phyloP scores from a whole-genome alignment of 1,140 invertebrate genomes.

The Potamilus streckersoni region DNA sequence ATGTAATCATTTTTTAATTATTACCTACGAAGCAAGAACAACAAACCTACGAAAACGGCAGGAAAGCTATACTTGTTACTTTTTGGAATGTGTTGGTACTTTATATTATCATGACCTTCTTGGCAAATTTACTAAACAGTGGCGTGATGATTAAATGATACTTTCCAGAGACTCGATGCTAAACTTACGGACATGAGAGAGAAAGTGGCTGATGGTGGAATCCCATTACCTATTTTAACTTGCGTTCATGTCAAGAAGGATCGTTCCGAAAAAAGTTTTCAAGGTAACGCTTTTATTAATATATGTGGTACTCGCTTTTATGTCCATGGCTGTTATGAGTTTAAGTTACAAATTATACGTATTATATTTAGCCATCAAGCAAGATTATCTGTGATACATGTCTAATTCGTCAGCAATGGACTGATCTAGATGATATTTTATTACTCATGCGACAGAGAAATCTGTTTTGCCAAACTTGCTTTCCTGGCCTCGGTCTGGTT shows the following conservation, averaged over 20 bases:
- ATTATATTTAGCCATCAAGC: not conserved
- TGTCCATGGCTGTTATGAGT: no score
- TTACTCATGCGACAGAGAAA: no score
- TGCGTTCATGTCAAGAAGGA: constrained; percentile 70
- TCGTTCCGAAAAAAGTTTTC: constrained; percentile 69
- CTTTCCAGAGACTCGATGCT: constrained; percentile 58
- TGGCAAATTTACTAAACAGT: not conserved
- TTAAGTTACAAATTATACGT: not conserved
- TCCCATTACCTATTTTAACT: constrained; percentile 68
- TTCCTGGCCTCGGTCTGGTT: no score
- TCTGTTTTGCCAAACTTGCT: no score
- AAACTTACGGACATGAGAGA: constrained; percentile 63
- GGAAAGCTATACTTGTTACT: not conserved
- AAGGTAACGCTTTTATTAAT: constrained; percentile 46
- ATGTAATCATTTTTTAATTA: not conserved
- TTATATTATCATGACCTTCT: not conserved
- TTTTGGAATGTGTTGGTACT: not conserved
- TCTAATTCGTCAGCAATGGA: not conserved
- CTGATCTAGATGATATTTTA: not conserved
- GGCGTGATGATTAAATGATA: not conserved
- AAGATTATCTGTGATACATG: not conserved
- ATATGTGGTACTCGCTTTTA: no score
- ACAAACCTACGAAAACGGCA: not conserved
- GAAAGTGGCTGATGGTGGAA: constrained; percentile 59
- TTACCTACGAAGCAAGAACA: not conserved